Base-by-base conservation (phyloP, 2,113 vertebrate genomes). In the Taurulus bubalis region DNA sequence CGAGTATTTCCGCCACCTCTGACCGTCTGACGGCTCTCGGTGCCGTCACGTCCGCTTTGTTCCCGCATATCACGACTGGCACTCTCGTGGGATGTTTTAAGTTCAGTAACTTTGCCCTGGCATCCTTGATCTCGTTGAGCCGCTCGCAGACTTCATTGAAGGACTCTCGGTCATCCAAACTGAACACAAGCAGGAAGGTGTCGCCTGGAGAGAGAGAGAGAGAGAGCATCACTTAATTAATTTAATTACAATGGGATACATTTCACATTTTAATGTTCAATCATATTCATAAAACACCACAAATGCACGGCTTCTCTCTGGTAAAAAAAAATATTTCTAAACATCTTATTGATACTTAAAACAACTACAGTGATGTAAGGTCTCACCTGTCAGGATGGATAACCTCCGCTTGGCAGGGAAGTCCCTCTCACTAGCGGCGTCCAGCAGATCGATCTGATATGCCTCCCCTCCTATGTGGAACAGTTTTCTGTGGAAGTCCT, bases 401-500 rank as follows among this genome's bases (percentile, higher is more conserved):
- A 96, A 71, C 67, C 95, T 93, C 77, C 95, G 86, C 28, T 94
- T 95, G 0, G 95, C 95, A 2, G 95, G 94, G 70, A 94, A 96
- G 83, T 91, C 86, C 59, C 91, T 94, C 53, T 96, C 94, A 11
- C 80, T 80, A 3, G 95, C 83, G 0, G 95, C 94, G 64, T 95
- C 95, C 71, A 96, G 91, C 0, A 96, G 86, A 73, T 96, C 95
- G 0, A 95, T 26, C 82, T 95, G 94, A 63, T 95, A 96, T 1
- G 87, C 51, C 68, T 95, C 88, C 10, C 94, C 94, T 75, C 88
- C 71, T 8, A 96, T 94, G 84, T 91, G 89, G 85, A 94, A 96
- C 80, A 96, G 79, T 82, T 95, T 96, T 53, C 94, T 93, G 91
- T 95, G 91, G 71, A 95, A 96, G 83, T 95, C 95, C 76, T 96